Percentiles rank a stretch among this genome's conserved stretches.
Conservation (phyloP, 2,797 vertebrate genomes). For the Pangasius sanitwongsei region DNA sequence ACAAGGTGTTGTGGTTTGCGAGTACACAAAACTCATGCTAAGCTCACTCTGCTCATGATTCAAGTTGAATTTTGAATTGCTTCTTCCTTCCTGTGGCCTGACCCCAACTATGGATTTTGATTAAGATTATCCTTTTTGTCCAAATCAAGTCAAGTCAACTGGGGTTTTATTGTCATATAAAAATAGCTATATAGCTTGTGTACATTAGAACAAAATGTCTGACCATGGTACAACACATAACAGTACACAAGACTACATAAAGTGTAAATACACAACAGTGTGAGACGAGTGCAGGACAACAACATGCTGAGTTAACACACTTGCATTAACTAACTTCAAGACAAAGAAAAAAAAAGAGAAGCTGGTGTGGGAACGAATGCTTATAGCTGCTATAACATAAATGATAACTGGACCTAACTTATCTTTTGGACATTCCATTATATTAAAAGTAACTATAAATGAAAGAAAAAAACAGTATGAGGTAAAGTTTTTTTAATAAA, state of each 20-base stretch:
- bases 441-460: not conserved
- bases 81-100: no score
- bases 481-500: not conserved
- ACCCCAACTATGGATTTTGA: no score
- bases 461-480: not conserved
- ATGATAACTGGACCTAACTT: not conserved
- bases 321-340: not conserved
- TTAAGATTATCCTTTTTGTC: not conserved
- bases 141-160: not conserved
- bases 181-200: no score
- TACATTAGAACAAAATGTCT: not conserved
- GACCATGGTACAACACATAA: no score
- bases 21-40: no score
- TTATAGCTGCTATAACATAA: not conserved
- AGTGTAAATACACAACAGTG: not conserved
- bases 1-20: no score
- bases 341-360: not conserved
- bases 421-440: not conserved
- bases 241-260: no score
- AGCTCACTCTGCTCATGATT: no score
- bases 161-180: not conserved
- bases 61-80: no score
- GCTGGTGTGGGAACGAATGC: not conserved
- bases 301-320: not conserved
- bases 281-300: not conserved